phyloP scores from a whole-genome alignment of 2,113 vertebrate species.

The Prionailurus bengalensis region DNA sequence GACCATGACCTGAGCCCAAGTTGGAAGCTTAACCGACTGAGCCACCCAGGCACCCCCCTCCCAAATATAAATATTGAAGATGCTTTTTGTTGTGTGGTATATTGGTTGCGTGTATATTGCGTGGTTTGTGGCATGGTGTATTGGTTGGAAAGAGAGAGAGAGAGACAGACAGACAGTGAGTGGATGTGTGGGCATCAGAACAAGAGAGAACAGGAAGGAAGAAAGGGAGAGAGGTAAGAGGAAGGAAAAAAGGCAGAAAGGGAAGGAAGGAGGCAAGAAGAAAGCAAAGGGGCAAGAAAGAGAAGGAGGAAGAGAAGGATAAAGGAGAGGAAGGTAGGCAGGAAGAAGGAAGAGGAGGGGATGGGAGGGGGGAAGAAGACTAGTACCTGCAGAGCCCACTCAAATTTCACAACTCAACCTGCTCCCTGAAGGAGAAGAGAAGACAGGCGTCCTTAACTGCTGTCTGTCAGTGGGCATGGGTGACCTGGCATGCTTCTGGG shows the following conservation, averaged over 20 bases:
- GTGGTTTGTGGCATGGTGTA: neutral
- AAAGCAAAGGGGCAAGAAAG: neutral
- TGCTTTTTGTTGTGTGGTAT: neutral
- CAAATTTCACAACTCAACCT: neutral
- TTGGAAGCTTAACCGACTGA: too few relatives aligned
- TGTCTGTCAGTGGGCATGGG: neutral
- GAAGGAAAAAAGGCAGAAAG: neutral
- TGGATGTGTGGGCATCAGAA: neutral
- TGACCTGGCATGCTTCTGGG: neutral
- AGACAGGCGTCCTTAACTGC: fast-evolving
- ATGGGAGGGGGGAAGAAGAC: neutral
- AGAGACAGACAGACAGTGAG: neutral
- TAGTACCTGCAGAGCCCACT: neutral
- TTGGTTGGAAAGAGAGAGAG: neutral
- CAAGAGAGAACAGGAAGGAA: neutral
- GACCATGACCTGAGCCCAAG: too few relatives aligned
- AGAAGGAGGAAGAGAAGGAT: too few relatives aligned
- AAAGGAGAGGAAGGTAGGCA: neutral
- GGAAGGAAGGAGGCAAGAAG: neutral
- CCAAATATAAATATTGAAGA: neutral
- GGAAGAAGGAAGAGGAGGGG: neutral
- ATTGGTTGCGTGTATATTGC: too few relatives aligned
- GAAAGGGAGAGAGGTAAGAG: too few relatives aligned
- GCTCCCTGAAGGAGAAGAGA: neutral
- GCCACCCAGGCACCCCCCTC: too few relatives aligned